Conservation (phyloP, 2,113 vertebrate species). For the Jaculus jaculus region DNA sequence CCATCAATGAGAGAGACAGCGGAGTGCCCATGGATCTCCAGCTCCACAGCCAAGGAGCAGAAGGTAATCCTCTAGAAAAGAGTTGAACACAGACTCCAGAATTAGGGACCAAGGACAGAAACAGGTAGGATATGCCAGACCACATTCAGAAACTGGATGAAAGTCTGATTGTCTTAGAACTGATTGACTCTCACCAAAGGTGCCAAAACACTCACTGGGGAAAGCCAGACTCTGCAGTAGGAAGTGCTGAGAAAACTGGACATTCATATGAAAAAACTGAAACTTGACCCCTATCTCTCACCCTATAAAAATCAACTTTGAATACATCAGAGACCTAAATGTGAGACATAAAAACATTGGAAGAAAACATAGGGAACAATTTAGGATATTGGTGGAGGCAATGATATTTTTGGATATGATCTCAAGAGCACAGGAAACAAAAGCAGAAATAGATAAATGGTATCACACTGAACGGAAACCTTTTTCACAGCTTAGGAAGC, state of each 20-base stretch:
- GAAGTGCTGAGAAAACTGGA: background rate
- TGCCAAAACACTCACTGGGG: background rate
- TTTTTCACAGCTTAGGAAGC: background rate
- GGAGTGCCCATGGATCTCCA: background rate
- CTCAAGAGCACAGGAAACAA: background rate
- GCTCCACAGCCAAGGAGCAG: background rate
- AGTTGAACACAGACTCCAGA: background rate
- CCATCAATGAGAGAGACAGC: background rate
- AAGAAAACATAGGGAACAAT: background rate
- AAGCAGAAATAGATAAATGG: background rate
- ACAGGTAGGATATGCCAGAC: background rate
- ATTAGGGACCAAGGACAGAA: background rate
- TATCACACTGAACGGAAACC: background rate
- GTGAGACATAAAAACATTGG: background rate
- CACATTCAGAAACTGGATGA: background rate
- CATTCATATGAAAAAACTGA: background rate
- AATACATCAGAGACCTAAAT: background rate
- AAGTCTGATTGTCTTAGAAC: background rate
- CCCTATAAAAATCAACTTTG: background rate
- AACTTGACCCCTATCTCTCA: background rate
- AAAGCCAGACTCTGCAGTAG: background rate
- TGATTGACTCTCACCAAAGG: no score
- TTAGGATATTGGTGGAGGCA: background rate
- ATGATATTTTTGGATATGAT: background rate
- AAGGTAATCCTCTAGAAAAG: background rate